These are phyloP conservation scores for Brachionus rubens DNA, from an alignment of 1,140 invertebrate genomes.

Conservation along the genomic window DNA sequence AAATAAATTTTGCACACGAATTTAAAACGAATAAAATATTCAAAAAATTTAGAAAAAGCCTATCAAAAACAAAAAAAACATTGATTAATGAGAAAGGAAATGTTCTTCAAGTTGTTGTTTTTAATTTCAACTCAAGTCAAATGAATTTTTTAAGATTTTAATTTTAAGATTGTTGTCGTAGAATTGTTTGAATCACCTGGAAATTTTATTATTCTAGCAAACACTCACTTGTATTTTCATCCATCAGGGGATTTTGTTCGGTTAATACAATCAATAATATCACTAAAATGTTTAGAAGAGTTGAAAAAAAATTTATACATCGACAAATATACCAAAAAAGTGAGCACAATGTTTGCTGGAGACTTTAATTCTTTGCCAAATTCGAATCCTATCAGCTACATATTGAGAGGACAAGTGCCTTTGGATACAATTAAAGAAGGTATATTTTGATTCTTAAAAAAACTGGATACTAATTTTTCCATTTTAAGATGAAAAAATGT, in stretches of 20 bases:
- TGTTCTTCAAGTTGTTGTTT: constrained; percentile 29
- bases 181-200: constrained; percentile 16
- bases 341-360: constrained; percentile 2
- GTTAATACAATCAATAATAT: constrained; percentile 14
- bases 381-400: neutral
- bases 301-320: neutral
- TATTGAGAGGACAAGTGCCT: neutral
- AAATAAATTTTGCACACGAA: constrained; percentile 4
- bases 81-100: neutral
- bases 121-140: neutral
- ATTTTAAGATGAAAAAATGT: neutral
- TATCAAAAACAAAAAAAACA: neutral
- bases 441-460: neutral
- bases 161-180: neutral
- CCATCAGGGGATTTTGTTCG: constrained; percentile 14
- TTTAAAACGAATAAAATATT: neutral
- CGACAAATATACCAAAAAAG: constrained; percentile 7
- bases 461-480: neutral
- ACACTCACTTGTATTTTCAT: constrained; percentile 46
- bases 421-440: neutral
- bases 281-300: neutral
- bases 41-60: neutral
- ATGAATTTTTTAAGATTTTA: neutral
- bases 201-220: neutral
- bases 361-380: constrained; percentile 29